phyloP scores from a whole-genome alignment of 2,888 invertebrate genomes.

The Cheilosia grossa region DNA sequence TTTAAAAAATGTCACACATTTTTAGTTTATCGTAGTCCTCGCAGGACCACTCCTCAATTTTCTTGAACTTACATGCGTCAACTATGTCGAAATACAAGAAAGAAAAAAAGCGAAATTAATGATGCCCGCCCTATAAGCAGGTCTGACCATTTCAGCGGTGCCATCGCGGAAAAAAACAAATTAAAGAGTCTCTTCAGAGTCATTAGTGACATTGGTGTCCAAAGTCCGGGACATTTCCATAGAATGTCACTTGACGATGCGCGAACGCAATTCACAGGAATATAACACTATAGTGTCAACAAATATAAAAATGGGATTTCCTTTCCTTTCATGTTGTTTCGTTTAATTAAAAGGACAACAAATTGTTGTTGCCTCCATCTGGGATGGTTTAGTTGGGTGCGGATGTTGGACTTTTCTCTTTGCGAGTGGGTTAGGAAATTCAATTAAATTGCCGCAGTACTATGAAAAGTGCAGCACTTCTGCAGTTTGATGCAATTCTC shows the following conservation, averaged over 20 bases:
- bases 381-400: slow-evolving; percentile 21
- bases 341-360: slow-evolving; percentile 54
- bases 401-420: slow-evolving; percentile 10
- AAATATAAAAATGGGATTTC: slow-evolving; percentile 56
- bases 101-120: slow-evolving; percentile 27
- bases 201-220: slow-evolving; percentile 31
- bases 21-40: slow-evolving; percentile 50
- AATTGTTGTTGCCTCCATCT: slow-evolving; percentile 1
- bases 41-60: slow-evolving; percentile 54
- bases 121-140: slow-evolving; percentile 15
- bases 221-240: not conserved
- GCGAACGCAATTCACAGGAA: slow-evolving; percentile 27
- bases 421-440: not conserved
- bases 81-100: slow-evolving; percentile 14
- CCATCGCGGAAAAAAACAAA: slow-evolving; percentile 46
- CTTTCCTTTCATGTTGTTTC: slow-evolving; percentile 6
- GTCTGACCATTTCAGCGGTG: slow-evolving; percentile 36
- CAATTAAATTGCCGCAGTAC: slow-evolving; percentile 13
- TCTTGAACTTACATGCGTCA: slow-evolving; percentile 16
- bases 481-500: slow-evolving; percentile 15
- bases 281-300: slow-evolving; percentile 28
- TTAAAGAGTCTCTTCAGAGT: slow-evolving; percentile 45
- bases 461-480: not conserved
- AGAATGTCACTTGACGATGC: slow-evolving; percentile 15
- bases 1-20: slow-evolving; percentile 37